phyloP scores from a whole-genome alignment of 2,113 vertebrate genomes.

The Desmodus rotundus region DNA sequence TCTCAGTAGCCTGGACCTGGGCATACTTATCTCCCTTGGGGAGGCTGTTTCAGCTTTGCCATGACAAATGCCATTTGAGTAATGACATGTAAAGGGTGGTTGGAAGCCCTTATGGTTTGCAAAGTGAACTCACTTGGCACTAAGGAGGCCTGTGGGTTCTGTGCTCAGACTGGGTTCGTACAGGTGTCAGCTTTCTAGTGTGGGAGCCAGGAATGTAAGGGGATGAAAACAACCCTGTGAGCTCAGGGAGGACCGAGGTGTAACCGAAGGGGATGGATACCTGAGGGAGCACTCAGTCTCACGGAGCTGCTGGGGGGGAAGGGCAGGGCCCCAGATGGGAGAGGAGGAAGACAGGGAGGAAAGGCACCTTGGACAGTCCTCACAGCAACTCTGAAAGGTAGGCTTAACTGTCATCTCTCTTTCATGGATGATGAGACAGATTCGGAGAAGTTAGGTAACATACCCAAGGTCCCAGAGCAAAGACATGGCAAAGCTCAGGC shows the following conservation, averaged over 20 bases:
- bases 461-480: background rate
- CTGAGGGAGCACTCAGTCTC: background rate
- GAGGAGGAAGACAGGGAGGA: background rate
- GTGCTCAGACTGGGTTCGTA: background rate
- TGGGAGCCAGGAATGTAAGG: background rate
- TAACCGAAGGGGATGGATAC: accelerated
- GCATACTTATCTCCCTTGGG: too few species aligned
- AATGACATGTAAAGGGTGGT: background rate
- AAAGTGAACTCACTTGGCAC: background rate
- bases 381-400: background rate
- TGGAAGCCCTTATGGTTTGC: background rate
- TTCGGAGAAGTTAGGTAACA: background rate
- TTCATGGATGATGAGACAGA: background rate
- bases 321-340: background rate
- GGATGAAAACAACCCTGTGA: background rate
- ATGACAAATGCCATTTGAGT: background rate
- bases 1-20: background rate
- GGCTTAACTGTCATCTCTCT: background rate
- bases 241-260: background rate
- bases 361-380: background rate
- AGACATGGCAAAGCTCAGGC: background rate
- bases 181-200: background rate
- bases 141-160: background rate
- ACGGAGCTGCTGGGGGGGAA: background rate
- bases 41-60: background rate